Base-by-base conservation (phyloP, 2,797 vertebrate genomes). In the Cyprinella venusta region DNA sequence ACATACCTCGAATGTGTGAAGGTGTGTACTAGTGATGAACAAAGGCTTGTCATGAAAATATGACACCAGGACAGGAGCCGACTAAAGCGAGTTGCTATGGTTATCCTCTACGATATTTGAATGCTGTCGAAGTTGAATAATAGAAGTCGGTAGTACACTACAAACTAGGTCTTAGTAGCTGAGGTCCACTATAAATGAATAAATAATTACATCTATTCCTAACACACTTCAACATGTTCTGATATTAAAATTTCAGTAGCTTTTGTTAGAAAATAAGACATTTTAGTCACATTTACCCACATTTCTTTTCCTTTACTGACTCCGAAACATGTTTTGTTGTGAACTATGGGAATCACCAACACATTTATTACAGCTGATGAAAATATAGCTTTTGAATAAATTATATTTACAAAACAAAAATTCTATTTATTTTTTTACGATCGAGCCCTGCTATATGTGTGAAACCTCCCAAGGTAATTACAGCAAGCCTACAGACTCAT, bases 91-190 rank as follows among this genome's bases (percentile, higher is more conserved):
- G 71, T 24, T 56, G 52, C 33, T 59, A 75, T 75, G 52, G 52
- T 15, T 75, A 40, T 56, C 12, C 54, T 75, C 50, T 15, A 16
- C 21, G 24, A 56, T 56, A 75, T 76, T 76, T 76, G 72, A 76
- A 76, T 76, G 33, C 33, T 24, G 21, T 76, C 52, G 40, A 24
- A 76, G 52, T 38, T 40, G 72, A 75, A 38, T 24, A 56, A 75
- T 40, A 13, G 36, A 38, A 40, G 12, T 40, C 52, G 56, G 38
- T 5, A 56, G 3, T 38, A 24, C 70, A 50, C 36, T 36, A 36
- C 6, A 8, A 24, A 42, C 38, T 16, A 70, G 26, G 19, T 54
- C 48, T 36, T 33, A 30, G 5, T 16, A 16, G 19, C 33, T n/a
- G 18, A 36, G 6, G 6, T 54, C 10, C 1, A 26, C n/a, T 24